A percentile compares a stretch with the other conserved stretches of the same genome.
phyloP scores from a whole-genome alignment of 2,113 vertebrate genomes.

The Pomatostomus ruficeps region DNA sequence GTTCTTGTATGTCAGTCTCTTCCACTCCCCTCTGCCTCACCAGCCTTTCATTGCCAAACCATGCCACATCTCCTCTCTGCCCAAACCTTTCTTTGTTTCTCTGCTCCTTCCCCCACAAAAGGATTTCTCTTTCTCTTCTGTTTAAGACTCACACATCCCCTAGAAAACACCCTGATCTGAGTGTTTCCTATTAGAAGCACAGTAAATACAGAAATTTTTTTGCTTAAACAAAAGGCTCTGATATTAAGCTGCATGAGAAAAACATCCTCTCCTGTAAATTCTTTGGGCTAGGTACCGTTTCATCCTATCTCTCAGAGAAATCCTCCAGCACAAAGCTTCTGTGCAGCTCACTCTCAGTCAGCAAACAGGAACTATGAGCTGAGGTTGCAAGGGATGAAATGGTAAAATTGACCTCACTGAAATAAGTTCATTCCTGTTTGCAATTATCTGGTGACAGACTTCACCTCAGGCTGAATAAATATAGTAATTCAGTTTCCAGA shows the following conservation, averaged over 20 bases:
- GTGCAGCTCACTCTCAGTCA: background rate
- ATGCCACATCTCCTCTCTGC: background rate
- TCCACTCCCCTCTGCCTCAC: background rate
- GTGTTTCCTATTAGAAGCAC: background rate
- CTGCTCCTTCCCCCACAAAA: background rate
- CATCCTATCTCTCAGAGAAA: background rate
- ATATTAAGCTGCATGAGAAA: background rate
- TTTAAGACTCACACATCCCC: background rate
- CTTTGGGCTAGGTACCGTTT: background rate
- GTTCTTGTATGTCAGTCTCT: background rate
- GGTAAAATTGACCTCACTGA: conserved; percentile 28
- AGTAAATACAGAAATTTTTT: background rate
- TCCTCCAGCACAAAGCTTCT: background rate
- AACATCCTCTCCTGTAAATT: background rate
- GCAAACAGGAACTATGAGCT: conserved; percentile 32
- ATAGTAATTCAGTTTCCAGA: conserved; percentile 39
- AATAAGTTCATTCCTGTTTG: conserved; percentile 44
- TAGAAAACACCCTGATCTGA: background rate
- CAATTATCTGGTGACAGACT: conserved; percentile 52
- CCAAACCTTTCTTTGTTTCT: background rate
- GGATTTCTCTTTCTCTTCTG: background rate
- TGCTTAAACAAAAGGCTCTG: background rate
- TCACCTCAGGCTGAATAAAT: conserved; percentile 55
- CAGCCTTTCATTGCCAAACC: background rate
- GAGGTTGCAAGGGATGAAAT: background rate